Evolutionary conservation across 2,113 vertebrate genomes (phyloP).

Genomic region (Thalassoma bifasciatum): DNA sequence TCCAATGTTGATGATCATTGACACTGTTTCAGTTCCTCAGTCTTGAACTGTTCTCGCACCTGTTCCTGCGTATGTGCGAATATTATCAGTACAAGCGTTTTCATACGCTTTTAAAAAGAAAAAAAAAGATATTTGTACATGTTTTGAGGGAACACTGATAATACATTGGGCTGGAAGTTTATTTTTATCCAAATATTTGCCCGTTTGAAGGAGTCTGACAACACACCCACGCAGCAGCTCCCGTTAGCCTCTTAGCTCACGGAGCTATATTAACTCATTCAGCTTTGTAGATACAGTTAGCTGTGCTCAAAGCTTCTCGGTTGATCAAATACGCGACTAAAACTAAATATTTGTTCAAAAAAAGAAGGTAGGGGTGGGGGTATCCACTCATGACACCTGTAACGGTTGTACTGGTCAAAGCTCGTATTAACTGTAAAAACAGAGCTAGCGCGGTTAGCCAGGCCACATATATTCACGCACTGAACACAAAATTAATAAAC

Average conservation of each 20-base stretch:
- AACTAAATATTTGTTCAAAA: not conserved
- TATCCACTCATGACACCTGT: not conserved
- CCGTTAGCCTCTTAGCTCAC: constrained; percentile 41
- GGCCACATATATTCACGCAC: constrained; percentile 34
- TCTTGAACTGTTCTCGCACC: too few relatives aligned
- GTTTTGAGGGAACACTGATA: not conserved
- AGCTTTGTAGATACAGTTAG: not conserved
- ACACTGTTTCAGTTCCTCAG: too few relatives aligned
- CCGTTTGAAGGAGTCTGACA: not conserved
- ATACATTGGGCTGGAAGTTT: not conserved
- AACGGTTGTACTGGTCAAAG: not conserved
- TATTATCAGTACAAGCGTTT: too few relatives aligned
- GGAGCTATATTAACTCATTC: not conserved
- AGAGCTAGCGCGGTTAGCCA: constrained; percentile 45
- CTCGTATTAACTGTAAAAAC: not conserved
- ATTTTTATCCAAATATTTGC: not conserved
- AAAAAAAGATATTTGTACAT: too few relatives aligned
- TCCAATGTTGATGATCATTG: too few relatives aligned
- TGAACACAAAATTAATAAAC: constrained; percentile 57
- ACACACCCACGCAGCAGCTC: constrained; percentile 25
- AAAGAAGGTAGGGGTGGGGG: not conserved
- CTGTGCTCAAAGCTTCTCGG: too few relatives aligned
- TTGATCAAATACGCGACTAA: too few relatives aligned
- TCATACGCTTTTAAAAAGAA: too few relatives aligned
- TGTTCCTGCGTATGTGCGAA: too few relatives aligned